Conservation (phyloP, 2,113 vertebrate genomes). For the Reinhardtius hippoglossoides region DNA sequence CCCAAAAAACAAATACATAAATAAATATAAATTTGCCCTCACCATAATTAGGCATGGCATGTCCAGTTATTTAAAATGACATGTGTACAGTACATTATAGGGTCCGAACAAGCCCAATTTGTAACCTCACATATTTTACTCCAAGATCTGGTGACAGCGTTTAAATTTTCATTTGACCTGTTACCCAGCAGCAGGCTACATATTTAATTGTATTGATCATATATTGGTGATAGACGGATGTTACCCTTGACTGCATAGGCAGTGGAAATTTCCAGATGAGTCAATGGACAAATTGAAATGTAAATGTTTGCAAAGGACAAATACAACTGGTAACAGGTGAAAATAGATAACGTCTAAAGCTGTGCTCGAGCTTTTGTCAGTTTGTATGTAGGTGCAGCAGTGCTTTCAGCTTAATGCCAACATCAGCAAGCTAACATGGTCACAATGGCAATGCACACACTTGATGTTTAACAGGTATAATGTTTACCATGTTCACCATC, state of each 20-base stretch:
- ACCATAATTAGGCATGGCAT: neutral
- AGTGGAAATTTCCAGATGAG: neutral
- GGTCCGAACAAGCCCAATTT: neutral
- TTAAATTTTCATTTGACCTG: neutral
- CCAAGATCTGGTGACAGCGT: neutral
- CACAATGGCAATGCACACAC: neutral
- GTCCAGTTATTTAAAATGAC: neutral
- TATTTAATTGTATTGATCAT: neutral
- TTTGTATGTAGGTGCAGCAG: neutral
- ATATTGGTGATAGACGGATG: neutral
- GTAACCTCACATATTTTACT: neutral
- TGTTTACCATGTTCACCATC: neutral
- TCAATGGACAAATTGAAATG: neutral
- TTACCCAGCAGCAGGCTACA: neutral
- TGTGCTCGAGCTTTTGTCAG: neutral
- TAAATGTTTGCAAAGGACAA: neutral
- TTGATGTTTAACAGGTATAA: neutral
- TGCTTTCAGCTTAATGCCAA: neutral
- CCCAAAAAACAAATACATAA: neutral
- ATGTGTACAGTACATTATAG: neutral
- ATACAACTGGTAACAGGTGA: neutral
- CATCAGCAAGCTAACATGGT: neutral
- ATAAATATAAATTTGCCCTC: neutral
- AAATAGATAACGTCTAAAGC: neutral
- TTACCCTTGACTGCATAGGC: neutral